These are phyloP conservation scores for Caenorhabditis sulstoni DNA, from an alignment of 2,888 invertebrate species.

Conservation along the genomic window DNA sequence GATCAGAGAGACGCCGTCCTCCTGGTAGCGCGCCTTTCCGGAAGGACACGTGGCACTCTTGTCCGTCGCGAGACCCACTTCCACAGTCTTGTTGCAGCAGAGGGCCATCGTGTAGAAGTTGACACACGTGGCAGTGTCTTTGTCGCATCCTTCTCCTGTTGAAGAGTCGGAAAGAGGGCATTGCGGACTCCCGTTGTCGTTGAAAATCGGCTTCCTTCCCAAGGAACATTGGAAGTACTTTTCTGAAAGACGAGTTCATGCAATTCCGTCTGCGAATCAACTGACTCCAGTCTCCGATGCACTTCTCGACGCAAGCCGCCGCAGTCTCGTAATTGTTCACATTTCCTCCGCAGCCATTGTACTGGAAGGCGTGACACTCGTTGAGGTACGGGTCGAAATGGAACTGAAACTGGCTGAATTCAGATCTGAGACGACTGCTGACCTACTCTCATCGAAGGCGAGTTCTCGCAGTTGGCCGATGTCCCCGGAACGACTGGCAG, in stretches of 20 bases:
- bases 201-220: slow-evolving; percentile 19
- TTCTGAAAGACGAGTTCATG: not conserved
- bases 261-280: not conserved
- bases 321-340: slow-evolving; percentile 36
- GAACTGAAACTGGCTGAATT: slow-evolving; percentile 17
- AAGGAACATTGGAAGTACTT: slow-evolving; percentile 35
- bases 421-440: not conserved
- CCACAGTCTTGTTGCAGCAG: slow-evolving; percentile 36
- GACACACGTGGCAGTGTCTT: slow-evolving; percentile 10
- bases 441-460: slow-evolving; percentile 24
- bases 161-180: slow-evolving; percentile 10
- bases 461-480: not conserved
- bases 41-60: slow-evolving; percentile 23
- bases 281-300: slow-evolving; percentile 25
- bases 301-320: slow-evolving; percentile 11
- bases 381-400: slow-evolving; percentile 35
- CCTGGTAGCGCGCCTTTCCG: slow-evolving; percentile 26
- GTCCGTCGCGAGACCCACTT: slow-evolving; percentile 12
- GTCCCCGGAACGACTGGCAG: slow-evolving; percentile 17
- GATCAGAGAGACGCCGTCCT: slow-evolving; percentile 14
- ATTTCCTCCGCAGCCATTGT: slow-evolving; percentile 34
- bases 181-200: not conserved
- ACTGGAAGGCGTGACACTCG: slow-evolving; percentile 38
- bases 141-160: slow-evolving; percentile 28
- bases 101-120: slow-evolving; percentile 22